Evolutionary conservation across 2,113 vertebrate genomes (phyloP).

Genomic region (Athene cunicularia): DNA sequence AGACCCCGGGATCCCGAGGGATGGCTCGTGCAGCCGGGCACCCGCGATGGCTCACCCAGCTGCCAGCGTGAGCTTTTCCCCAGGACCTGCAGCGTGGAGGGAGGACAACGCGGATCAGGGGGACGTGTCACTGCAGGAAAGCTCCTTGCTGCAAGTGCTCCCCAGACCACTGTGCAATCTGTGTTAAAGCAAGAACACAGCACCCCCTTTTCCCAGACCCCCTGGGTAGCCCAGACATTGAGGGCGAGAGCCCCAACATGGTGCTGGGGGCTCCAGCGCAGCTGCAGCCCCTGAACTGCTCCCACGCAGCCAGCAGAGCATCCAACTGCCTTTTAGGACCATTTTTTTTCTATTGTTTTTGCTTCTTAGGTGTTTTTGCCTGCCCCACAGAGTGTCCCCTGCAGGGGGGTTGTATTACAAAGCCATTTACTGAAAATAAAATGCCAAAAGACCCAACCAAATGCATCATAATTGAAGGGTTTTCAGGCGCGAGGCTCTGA

Average conservation of each 20-base stretch:
- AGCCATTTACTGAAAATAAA: constrained; percentile 3
- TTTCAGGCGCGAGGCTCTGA: not conserved
- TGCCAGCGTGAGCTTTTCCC: not conserved
- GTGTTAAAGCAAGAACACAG: accelerated
- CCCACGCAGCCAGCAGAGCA: not conserved
- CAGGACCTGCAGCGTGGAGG: accelerated
- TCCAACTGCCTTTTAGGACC: not conserved
- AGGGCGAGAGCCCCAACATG: accelerated
- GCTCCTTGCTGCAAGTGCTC: accelerated
- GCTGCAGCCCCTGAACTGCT: not conserved
- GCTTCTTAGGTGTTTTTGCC: not conserved
- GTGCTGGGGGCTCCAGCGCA: accelerated
- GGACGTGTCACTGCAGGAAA: not conserved
- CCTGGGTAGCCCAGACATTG: accelerated
- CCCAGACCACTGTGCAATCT: not conserved
- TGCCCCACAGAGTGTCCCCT: accelerated
- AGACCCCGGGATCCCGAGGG: accelerated
- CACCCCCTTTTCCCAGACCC: not conserved
- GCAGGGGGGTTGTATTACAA: not conserved
- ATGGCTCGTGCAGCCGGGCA: accelerated
- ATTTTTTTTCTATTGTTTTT: too few species aligned
- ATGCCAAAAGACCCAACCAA: not conserved
- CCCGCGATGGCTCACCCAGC: accelerated
- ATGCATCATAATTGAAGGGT: not conserved
- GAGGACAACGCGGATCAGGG: not conserved